Conservation (phyloP, 1,140 invertebrate species). For the Drosophila dunni region DNA sequence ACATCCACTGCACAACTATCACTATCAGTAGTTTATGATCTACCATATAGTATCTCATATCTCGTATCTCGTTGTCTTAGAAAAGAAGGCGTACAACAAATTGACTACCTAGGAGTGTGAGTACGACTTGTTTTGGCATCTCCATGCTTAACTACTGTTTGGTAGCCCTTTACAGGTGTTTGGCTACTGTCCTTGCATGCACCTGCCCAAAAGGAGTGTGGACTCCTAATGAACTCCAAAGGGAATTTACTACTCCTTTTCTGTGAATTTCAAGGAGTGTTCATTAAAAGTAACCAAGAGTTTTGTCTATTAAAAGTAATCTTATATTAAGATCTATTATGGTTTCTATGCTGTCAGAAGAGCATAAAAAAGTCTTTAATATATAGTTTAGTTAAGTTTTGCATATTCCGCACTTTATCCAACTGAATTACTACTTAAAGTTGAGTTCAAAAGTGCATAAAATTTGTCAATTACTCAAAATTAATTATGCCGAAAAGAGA, state of each 20-base stretch:
- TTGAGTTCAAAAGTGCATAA: conserved; percentile 1
- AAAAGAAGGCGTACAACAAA: conserved; percentile 60
- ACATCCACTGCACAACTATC: conserved; percentile 8
- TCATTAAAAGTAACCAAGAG: conserved; percentile 37
- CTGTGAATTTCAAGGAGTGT: neutral
- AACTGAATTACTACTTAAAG: neutral
- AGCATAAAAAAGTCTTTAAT: neutral
- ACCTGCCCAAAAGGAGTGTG: conserved; percentile 18
- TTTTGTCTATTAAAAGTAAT: neutral
- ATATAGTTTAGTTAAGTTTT: neutral
- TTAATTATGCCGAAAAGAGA: conserved; percentile 9
- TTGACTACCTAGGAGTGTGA: conserved; percentile 50
- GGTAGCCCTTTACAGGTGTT: conserved; percentile 53
- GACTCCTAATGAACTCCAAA: conserved; percentile 55
- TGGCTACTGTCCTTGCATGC: conserved; percentile 29
- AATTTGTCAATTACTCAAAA: conserved; percentile 35
- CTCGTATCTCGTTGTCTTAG: conserved; percentile 29
- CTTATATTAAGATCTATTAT: conserved; percentile 3
- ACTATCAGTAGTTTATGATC: conserved; percentile 72
- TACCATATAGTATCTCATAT: conserved; percentile 28
- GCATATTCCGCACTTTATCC: neutral
- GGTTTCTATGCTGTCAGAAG: neutral
- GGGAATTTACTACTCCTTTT: conserved; percentile 27
- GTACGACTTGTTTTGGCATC: conserved; percentile 16
- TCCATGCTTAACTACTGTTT: conserved; percentile 53